phyloP scores from a whole-genome alignment of 2,797 vertebrate genomes.

The Neosilurus mollespiculum region DNA sequence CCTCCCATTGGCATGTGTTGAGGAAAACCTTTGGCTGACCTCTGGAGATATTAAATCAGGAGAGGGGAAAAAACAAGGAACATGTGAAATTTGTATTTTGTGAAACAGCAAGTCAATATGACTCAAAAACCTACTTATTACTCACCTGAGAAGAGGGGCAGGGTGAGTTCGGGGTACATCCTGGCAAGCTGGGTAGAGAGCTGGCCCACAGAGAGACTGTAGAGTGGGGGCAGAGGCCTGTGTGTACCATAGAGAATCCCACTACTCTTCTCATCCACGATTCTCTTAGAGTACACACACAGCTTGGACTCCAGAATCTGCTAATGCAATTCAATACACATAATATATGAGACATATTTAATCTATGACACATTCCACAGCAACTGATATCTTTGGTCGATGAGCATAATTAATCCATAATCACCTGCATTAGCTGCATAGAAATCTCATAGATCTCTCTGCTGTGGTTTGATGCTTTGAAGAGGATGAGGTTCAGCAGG shows the following conservation, averaged over 20 bases:
- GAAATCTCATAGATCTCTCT: conserved; percentile 98
- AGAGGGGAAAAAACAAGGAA: too few species aligned
- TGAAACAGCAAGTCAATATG: neutral
- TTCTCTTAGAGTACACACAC: conserved; percentile 91
- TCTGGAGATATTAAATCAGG: conserved; percentile 68
- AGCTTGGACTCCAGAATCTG: conserved; percentile 95
- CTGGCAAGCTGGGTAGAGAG: conserved; percentile 90
- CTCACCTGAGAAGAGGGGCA: conserved; percentile 91
- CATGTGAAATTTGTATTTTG: neutral
- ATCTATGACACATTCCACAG: neutral
- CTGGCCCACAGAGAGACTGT: conserved; percentile 88
- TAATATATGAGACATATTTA: neutral
- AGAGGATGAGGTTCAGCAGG: conserved; percentile 92
- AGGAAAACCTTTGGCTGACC: conserved; percentile 93
- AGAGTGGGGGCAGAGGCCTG: conserved; percentile 88
- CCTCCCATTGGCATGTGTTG: conserved; percentile 92
- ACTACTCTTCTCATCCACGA: conserved; percentile 88
- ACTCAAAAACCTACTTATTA: neutral
- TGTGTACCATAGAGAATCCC: conserved; percentile 93
- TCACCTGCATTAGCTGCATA: conserved; percentile 98
- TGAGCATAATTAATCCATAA: conserved; percentile 14
- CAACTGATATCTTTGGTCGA: neutral
- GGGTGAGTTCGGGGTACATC: conserved; percentile 97
- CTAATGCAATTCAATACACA: conserved; percentile 21
- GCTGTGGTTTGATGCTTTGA: conserved; percentile 96